Percentiles rank a stretch among this genome's conserved stretches.
These are phyloP conservation scores for Capitulum mitella DNA, from an alignment of 2,888 invertebrate genomes.

Conservation along the genomic window DNA sequence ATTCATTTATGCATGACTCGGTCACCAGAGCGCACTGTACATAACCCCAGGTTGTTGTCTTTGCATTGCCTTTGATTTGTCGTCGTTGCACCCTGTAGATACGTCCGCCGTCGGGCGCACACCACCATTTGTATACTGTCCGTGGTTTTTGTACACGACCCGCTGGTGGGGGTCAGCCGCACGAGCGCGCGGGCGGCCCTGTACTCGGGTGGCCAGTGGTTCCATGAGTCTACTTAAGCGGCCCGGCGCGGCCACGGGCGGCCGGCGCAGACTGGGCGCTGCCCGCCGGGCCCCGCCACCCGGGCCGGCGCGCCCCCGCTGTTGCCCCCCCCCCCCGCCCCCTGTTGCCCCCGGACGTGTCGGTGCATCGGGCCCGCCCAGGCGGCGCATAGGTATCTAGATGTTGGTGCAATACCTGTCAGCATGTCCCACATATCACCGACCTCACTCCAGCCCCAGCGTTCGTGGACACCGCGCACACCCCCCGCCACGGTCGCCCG, in stretches of 20 bases:
- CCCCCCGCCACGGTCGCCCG: too few relatives aligned
- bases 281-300: not conserved
- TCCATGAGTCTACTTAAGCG: not conserved
- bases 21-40: slow-evolving; percentile 14
- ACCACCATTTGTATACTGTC: slow-evolving; percentile 15
- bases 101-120: not conserved
- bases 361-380: not conserved
- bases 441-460: not conserved
- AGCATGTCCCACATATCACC: slow-evolving; percentile 20
- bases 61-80: slow-evolving; percentile 22
- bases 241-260: not conserved
- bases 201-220: not conserved
- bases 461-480: not conserved
- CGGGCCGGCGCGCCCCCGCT: not conserved
- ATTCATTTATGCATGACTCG: slow-evolving; percentile 21
- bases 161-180: not conserved
- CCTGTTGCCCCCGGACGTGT: not conserved
- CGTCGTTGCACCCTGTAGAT: slow-evolving; percentile 18
- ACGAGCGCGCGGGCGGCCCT: not conserved
- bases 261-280: not conserved
- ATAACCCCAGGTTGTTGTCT: slow-evolving; percentile 20
- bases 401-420: slow-evolving; percentile 22
- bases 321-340: not conserved
- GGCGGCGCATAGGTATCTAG: slow-evolving; percentile 2
- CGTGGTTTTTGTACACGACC: slow-evolving; percentile 8